Conservation (phyloP, 2,113 vertebrate genomes). For the Passer domesticus region DNA sequence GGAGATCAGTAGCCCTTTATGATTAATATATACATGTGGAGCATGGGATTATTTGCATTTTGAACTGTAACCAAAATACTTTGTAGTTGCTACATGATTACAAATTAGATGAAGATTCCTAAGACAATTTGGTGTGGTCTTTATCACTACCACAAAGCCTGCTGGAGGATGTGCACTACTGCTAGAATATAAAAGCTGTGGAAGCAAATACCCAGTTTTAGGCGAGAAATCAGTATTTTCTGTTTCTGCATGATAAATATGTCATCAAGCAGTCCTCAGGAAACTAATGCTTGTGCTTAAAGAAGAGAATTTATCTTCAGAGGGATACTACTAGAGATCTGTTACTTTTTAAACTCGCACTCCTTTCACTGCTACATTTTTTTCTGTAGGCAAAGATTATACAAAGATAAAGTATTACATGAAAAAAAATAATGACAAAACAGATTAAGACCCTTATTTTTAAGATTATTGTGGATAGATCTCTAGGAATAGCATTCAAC, state of each 20-base stretch:
- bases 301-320: neutral
- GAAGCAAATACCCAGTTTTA: neutral
- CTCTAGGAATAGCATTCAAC: neutral
- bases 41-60: neutral
- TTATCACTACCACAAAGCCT: neutral
- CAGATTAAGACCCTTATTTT: neutral
- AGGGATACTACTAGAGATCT: neutral
- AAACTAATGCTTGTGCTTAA: neutral
- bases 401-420: rapidly evolving
- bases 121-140: neutral
- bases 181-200: neutral
- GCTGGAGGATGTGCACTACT: neutral
- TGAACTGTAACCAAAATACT: neutral
- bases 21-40: neutral
- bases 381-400: neutral
- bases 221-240: neutral
- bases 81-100: neutral
- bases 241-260: neutral
- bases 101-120: neutral
- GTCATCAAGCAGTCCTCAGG: neutral
- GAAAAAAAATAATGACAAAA: neutral
- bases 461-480: neutral
- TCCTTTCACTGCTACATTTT: neutral
- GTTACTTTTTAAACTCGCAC: neutral
- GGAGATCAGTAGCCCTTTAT: neutral